A percentile compares a stretch with the other conserved stretches of the same genome.
Conservation (phyloP, 2,797 vertebrate species). For the Clangula hyemalis region DNA sequence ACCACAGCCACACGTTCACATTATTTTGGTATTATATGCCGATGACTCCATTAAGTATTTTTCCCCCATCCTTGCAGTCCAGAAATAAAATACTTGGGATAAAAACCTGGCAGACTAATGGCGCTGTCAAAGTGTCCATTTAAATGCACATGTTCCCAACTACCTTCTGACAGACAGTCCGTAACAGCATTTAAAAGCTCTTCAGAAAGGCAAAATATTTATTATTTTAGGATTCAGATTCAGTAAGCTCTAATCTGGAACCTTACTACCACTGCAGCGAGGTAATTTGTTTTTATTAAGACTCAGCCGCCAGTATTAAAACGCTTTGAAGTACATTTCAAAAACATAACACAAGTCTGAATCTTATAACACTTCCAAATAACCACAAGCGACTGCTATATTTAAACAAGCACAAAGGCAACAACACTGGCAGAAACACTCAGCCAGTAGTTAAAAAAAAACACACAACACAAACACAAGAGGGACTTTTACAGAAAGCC, state of each 20-base stretch:
- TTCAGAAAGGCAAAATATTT: neutral
- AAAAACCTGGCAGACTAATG: neutral
- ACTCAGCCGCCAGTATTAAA: neutral
- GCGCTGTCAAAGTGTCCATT: neutral
- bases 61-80: neutral
- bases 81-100: neutral
- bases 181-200: neutral
- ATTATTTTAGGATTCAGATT: neutral
- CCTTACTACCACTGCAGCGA: neutral
- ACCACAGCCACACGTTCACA: neutral
- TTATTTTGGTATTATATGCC: neutral
- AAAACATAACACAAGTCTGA: neutral
- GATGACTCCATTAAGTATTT: neutral
- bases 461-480: neutral
- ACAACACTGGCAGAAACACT: neutral
- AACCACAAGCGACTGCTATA: neutral
- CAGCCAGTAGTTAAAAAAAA: neutral
- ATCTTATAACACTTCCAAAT: neutral
- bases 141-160: neutral
- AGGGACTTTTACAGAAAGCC: neutral
- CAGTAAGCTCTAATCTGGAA: neutral
- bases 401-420: neutral
- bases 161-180: neutral
- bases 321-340: slow-evolving; percentile 44
- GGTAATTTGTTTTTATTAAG: slow-evolving; percentile 37